Evolutionary conservation across 1,140 invertebrate genomes (phyloP), one percentile per base, ranked within the genome.

Genomic region (Tenebrio molitor): DNA sequence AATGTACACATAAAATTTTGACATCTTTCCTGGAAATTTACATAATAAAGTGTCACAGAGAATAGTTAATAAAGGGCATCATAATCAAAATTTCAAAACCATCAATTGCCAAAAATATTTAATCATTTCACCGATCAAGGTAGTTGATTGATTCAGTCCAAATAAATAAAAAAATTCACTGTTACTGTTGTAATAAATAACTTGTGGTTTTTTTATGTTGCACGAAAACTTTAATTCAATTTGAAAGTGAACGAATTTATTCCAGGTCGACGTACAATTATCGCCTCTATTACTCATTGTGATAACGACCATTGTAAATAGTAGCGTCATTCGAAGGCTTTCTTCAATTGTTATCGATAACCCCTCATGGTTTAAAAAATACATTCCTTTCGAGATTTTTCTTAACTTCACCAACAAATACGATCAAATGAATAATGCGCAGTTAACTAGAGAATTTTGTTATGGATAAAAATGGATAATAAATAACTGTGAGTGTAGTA

Each of bases 241-340:
- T 29, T 8, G 8, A 29, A 58, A 6, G n/a, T 23, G 23, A 5
- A 6, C n/a, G 17, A 6, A 50, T 19, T 21, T 50, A 10, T 50
- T 53, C 19, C 23, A 29, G 50, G 50, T 29, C 21, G 36, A 39
- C 12, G 50, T 4, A 33, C 50, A 58, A 58, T 58, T 58, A 58
- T 58, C 50, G 19, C 23, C 12, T 58, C 29, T 25, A 12, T 58
- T 58, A 14, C 23, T 58, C 0, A 50, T 21, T 3, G 8, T 8
- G 44, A 50, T 50, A 58, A 58, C 50, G 19, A 58, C n/a, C 5
- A 25, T 2, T 29, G 23, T 58, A n/a, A 58, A 29, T 58, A 29
- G 19, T 58, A 23, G 29, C 23, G 50, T 58, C 50, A 29, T 10
- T 10, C 10, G 50, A 29, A 58, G 10, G 10, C 23, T 29, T 58